These are phyloP conservation scores for Apamea epomidion DNA, from an alignment of 2,888 invertebrate genomes.

Conservation along the genomic window DNA sequence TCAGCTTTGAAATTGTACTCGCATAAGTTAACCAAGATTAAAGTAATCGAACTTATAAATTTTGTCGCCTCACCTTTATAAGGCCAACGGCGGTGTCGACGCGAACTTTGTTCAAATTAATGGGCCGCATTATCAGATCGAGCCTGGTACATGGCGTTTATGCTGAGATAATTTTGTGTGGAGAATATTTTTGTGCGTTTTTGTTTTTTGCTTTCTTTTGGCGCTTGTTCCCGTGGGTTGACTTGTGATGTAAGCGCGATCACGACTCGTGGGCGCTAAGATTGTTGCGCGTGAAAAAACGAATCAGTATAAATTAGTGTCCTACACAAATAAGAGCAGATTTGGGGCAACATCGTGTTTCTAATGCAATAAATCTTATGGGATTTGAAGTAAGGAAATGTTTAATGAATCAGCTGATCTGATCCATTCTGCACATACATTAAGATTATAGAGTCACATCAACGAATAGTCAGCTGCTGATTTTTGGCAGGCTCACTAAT, in stretches of 20 bases:
- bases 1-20: constrained; percentile 91
- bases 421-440: too few species aligned
- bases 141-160: constrained; percentile 90
- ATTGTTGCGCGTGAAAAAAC: constrained; percentile 64
- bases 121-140: constrained; percentile 90
- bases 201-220: constrained; percentile 76
- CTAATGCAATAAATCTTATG: constrained; percentile 23
- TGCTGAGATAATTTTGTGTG: constrained; percentile 89
- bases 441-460: background rate
- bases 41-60: constrained; percentile 91
- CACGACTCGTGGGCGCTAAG: constrained; percentile 72
- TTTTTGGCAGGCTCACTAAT: background rate
- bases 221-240: constrained; percentile 75
- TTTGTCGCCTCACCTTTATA: constrained; percentile 91
- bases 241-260: constrained; percentile 69
- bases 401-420: constrained; percentile 10
- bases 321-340: constrained; percentile 58
- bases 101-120: constrained; percentile 90
- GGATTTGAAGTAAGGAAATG: constrained; percentile 4
- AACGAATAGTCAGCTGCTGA: background rate
- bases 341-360: constrained; percentile 39
- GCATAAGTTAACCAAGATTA: constrained; percentile 91
- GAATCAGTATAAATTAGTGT: constrained; percentile 64
- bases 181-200: constrained; percentile 75
- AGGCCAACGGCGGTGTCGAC: constrained; percentile 89